phyloP scores from a whole-genome alignment of 1,140 invertebrate genomes.

The Condylostylus longicornis region DNA sequence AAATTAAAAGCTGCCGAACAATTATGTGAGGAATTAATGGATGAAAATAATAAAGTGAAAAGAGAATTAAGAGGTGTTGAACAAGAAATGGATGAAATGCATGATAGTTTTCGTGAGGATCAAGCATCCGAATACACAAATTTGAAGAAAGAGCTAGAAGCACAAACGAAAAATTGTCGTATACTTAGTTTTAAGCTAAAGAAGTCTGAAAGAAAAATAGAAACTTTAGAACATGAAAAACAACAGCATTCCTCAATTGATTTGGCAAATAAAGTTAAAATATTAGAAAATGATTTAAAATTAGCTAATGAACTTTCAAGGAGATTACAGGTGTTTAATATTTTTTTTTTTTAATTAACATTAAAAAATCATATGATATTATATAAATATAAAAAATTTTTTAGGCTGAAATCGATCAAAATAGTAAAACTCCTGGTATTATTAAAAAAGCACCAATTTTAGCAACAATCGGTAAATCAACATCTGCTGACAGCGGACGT shows the following conservation, averaged over 20 bases:
- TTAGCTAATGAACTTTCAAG: conserved; percentile 59
- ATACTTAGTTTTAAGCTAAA: conserved; percentile 96
- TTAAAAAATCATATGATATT: neutral
- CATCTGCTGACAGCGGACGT: conserved; percentile 43
- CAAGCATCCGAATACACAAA: conserved; percentile 95
- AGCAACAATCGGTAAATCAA: conserved; percentile 38
- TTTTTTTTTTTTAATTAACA: neutral
- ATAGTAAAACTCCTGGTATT: conserved; percentile 40
- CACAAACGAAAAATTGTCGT: conserved; percentile 94
- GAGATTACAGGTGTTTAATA: conserved; percentile 34
- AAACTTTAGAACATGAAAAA: conserved; percentile 78
- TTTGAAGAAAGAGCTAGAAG: conserved; percentile 81
- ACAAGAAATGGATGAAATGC: conserved; percentile 96
- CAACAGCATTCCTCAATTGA: conserved; percentile 42
- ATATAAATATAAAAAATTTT: conserved; percentile 1
- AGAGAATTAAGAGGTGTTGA: conserved; percentile 84
- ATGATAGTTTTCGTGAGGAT: conserved; percentile 93
- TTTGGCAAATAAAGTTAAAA: conserved; percentile 48
- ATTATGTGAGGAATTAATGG: conserved; percentile 81
- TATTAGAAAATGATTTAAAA: conserved; percentile 71
- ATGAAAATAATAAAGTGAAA: conserved; percentile 92
- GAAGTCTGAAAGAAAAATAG: conserved; percentile 83
- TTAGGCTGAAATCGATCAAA: conserved; percentile 36
- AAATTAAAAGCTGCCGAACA: conserved; percentile 75
- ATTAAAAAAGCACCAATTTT: conserved; percentile 45